phyloP scores from a whole-genome alignment of 2,888 invertebrate genomes.

The Drosophila pseudotalamancana region DNA sequence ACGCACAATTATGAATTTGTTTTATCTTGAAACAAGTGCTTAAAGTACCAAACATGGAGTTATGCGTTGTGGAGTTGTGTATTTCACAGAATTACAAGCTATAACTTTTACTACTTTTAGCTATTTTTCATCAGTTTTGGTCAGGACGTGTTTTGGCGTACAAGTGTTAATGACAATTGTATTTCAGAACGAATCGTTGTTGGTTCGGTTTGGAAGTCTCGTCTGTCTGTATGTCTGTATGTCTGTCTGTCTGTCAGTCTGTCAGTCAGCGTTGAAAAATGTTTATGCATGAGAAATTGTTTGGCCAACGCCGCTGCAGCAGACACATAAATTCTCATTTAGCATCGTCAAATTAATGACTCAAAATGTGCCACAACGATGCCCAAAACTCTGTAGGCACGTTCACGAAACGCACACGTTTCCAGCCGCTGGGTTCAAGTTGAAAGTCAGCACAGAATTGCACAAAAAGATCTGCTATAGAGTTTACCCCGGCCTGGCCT shows the following conservation, averaged over 20 bases:
- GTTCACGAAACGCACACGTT: conserved; percentile 38
- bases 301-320: conserved; percentile 60
- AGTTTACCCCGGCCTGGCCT: neutral
- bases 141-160: conserved; percentile 35
- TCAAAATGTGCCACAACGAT: conserved; percentile 54
- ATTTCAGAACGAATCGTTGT: conserved; percentile 44
- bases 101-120: conserved; percentile 26
- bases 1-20: conserved; percentile 41
- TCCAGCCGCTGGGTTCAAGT: conserved; percentile 37
- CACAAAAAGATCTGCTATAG: conserved; percentile 26
- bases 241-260: no score
- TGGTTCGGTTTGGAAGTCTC: conserved; percentile 35
- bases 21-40: conserved; percentile 13
- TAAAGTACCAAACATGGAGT: conserved; percentile 12
- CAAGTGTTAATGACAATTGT: conserved; percentile 78
- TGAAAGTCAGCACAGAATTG: conserved; percentile 45
- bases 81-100: conserved; percentile 11
- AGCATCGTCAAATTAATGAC: conserved; percentile 79
- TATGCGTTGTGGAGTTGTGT: conserved; percentile 13
- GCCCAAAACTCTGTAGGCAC: conserved; percentile 30
- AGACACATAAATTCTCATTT: conserved; percentile 79
- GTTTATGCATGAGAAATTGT: conserved; percentile 73
- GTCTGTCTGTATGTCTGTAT: conserved; percentile 62
- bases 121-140: conserved; percentile 51
- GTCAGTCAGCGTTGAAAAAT: conserved; percentile 68